Evolutionary conservation across 2,797 vertebrate species (phyloP).

Genomic region (Aulostomus chinensis): DNA sequence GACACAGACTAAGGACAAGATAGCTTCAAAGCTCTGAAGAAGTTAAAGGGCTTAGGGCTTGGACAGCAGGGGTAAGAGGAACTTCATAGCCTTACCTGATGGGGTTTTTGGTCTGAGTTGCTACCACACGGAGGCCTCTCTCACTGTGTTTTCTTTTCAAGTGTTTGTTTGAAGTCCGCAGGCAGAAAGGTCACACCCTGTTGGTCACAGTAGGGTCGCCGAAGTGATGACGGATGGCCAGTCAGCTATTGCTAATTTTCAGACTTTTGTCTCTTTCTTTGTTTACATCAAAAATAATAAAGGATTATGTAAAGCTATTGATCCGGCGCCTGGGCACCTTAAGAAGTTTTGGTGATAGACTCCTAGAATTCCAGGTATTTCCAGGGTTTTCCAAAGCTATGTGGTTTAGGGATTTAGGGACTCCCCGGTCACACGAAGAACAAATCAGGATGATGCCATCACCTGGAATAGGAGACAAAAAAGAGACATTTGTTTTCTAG

Average conservation of each 20-base stretch:
- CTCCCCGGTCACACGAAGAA: conserved; percentile 69
- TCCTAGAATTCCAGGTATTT: conserved; percentile 84
- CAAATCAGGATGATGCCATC: conserved; percentile 59
- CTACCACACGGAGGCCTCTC: conserved; percentile 74
- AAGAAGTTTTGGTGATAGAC: conserved; percentile 73
- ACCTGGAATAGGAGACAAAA: conserved; percentile 66
- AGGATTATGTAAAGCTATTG: conserved; percentile 79
- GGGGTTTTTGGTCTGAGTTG: conserved; percentile 77
- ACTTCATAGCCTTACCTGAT: conserved; percentile 86
- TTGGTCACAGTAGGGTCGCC: conserved; percentile 75
- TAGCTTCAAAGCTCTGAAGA: conserved; percentile 73
- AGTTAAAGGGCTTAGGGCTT: conserved; percentile 71
- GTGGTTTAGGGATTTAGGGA: conserved; percentile 72
- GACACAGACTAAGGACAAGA: conserved; percentile 48
- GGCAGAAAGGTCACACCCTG: conserved; percentile 80
- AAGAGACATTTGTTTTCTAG: conserved; percentile 40
- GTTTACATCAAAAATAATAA: conserved; percentile 58
- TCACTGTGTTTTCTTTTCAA: conserved; percentile 77
- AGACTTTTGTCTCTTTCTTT: conserved; percentile 69
- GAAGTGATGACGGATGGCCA: conserved; percentile 56
- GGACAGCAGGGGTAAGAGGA: conserved; percentile 73
- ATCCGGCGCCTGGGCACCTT: conserved; percentile 75
- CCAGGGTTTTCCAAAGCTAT: conserved; percentile 82
- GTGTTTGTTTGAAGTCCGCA: conserved; percentile 80
- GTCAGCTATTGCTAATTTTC: conserved; percentile 70